Conservation (phyloP, 2,113 vertebrate genomes). For the Ictalurus furcatus region DNA sequence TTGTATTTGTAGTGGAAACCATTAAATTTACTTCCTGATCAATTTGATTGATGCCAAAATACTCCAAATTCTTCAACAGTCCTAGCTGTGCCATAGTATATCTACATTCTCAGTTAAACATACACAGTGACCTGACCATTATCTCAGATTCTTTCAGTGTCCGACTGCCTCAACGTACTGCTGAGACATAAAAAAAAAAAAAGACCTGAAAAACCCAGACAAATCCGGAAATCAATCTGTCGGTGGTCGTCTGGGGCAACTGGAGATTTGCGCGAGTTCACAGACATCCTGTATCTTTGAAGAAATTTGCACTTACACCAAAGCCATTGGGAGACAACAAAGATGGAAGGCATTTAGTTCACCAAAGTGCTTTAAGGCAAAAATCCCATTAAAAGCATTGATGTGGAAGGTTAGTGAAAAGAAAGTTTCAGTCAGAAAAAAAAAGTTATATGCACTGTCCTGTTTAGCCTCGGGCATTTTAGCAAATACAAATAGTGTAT, state of each 20-base stretch:
- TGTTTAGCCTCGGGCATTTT: not conserved
- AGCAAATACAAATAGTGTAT: not conserved
- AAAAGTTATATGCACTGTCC: not conserved
- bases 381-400: slow-evolving; percentile 29
- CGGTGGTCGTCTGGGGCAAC: not conserved
- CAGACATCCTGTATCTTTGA: not conserved
- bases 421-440: not conserved
- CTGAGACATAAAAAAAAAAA: not conserved
- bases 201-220: not conserved
- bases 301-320: slow-evolving; percentile 19
- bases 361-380: slow-evolving; percentile 8
- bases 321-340: slow-evolving; percentile 8
- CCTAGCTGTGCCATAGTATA: not conserved
- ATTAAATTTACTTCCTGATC: not conserved
- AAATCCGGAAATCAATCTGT: slow-evolving; percentile 5
- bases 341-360: not conserved
- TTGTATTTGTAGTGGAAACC: too few species aligned
- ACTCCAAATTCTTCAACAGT: not conserved
- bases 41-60: not conserved
- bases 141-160: not conserved
- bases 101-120: not conserved
- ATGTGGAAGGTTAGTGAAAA: not conserved
- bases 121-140: not conserved
- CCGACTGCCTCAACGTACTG: not conserved
- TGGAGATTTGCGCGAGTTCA: slow-evolving; percentile 16